Percentiles rank a stretch among this genome's conserved stretches.
These are phyloP conservation scores for Characodon lateralis DNA, from an alignment of 2,797 vertebrate species.

Conservation along the genomic window DNA sequence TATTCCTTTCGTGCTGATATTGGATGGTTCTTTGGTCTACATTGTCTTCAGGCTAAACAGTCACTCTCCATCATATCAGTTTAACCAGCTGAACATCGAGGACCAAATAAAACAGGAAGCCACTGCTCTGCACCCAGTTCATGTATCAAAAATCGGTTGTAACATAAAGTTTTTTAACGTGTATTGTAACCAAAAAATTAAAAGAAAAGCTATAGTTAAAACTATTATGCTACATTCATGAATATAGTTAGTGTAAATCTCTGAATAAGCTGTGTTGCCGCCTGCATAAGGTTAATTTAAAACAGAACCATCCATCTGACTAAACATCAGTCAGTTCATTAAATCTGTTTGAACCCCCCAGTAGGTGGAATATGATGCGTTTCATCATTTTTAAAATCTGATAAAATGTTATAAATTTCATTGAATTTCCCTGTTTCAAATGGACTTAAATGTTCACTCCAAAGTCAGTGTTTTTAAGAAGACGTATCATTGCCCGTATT, in stretches of 20 bases:
- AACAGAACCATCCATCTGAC: background rate
- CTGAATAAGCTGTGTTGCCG: background rate
- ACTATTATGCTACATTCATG: background rate
- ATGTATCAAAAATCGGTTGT: slow-evolving; percentile 12
- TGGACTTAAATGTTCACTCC: background rate
- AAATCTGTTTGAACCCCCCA: background rate
- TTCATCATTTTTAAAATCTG: no score
- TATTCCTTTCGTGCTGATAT: slow-evolving; percentile 25
- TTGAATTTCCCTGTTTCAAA: background rate
- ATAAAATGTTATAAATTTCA: no score
- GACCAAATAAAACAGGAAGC: slow-evolving; percentile 26
- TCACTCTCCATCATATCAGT: slow-evolving; percentile 58
- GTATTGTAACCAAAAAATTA: background rate
- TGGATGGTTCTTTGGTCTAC: slow-evolving; percentile 38
- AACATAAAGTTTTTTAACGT: background rate
- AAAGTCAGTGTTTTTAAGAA: background rate
- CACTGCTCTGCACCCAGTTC: slow-evolving; percentile 21
- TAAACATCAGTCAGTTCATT: background rate
- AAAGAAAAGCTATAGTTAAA: background rate
- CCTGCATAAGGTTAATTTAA: background rate
- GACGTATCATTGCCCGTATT: background rate
- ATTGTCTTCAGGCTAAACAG: slow-evolving; percentile 36
- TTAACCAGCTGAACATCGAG: slow-evolving; percentile 32
- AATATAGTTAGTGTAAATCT: background rate
- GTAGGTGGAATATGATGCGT: no score